Conservation (phyloP, 2,888 invertebrate species). For the Agonopterix heracliana region DNA sequence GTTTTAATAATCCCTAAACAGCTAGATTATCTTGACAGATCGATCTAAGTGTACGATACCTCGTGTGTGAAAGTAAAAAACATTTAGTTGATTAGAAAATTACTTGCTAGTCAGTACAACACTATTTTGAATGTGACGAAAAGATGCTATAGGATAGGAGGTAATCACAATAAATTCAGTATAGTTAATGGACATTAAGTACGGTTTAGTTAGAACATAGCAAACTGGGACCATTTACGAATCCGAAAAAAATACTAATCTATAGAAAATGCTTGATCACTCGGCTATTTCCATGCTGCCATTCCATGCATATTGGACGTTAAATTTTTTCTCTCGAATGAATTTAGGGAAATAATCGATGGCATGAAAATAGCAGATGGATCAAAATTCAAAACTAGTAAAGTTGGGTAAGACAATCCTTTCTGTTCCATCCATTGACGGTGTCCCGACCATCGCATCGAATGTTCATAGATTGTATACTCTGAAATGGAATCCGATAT, state of each 20-base stretch:
- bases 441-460: too few relatives aligned
- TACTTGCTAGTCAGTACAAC: constrained; percentile 52
- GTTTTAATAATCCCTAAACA: constrained; percentile 12
- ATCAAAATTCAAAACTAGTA: too few relatives aligned
- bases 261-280: too few relatives aligned
- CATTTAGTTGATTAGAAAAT: constrained; percentile 34
- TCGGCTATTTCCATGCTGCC: too few relatives aligned
- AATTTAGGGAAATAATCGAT: too few relatives aligned
- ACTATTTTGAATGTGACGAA: constrained; percentile 36
- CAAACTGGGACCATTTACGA: neutral
- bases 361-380: too few relatives aligned
- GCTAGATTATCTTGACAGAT: constrained; percentile 18
- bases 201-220: neutral
- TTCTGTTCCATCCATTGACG: too few relatives aligned
- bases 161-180: constrained; percentile 9
- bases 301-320: too few relatives aligned
- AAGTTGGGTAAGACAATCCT: too few relatives aligned
- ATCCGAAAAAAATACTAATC: neutral
- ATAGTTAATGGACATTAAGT: neutral
- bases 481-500: too few relatives aligned
- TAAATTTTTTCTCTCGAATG: too few relatives aligned
- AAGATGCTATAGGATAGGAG: constrained; percentile 13
- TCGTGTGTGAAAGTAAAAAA: constrained; percentile 21
- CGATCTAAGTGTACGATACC: constrained; percentile 10
- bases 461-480: too few relatives aligned